A percentile compares a stretch with the other conserved stretches of the same genome.
These are phyloP conservation scores for Tachuris rubrigastra DNA, from an alignment of 2,113 vertebrate species.

Conservation along the genomic window DNA sequence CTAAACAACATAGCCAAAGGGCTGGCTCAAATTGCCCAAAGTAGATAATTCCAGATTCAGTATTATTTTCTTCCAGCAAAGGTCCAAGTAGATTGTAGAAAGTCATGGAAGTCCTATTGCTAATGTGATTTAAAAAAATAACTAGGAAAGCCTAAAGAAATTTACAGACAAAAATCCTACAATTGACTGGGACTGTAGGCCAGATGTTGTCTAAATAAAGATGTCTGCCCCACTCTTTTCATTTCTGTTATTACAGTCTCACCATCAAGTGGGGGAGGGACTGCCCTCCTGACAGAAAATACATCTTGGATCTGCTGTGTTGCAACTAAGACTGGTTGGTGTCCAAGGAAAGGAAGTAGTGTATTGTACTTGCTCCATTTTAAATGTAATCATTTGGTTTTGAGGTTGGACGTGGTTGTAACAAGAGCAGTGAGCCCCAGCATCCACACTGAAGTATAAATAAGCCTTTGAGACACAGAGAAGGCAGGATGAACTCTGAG, in stretches of 20 bases:
- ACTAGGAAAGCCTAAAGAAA: background rate
- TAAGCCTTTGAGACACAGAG: conserved; percentile 9
- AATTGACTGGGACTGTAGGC: background rate
- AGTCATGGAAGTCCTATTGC: background rate
- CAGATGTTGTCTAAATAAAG: background rate
- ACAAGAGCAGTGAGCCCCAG: background rate
- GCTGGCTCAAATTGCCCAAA: background rate
- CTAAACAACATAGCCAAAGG: background rate
- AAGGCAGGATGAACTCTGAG: background rate
- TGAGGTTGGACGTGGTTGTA: background rate
- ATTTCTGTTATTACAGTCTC: background rate
- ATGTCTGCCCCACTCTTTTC: background rate
- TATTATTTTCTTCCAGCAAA: background rate
- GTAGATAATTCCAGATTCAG: background rate
- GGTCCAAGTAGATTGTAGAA: background rate
- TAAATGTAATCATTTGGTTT: background rate
- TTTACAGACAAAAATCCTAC: background rate
- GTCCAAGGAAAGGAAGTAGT: background rate
- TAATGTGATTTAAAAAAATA: background rate
- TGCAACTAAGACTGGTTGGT: background rate
- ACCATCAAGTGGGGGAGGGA: background rate
- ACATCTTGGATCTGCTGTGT: background rate
- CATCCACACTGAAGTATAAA: background rate
- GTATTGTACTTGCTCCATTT: background rate
- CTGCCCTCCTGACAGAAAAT: background rate